Evolutionary conservation across 2,797 vertebrate genomes (phyloP).

Genomic region (Syngnathus acus): DNA sequence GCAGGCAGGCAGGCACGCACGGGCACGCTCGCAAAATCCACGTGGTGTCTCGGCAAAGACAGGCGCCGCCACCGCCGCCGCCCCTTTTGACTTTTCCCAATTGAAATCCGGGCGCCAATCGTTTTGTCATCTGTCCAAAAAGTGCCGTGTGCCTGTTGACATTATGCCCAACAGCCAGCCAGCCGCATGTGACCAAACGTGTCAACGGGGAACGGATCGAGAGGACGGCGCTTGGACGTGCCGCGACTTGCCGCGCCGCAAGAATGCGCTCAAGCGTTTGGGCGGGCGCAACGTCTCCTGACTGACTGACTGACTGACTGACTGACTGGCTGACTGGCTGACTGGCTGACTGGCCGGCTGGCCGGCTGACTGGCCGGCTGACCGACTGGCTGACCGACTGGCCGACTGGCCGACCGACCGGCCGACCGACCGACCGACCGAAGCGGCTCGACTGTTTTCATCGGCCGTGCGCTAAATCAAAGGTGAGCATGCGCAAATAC

Average conservation of each 20-base stretch:
- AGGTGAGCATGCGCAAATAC: too few relatives aligned
- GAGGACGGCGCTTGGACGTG: constrained; percentile 52
- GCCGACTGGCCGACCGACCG: too few relatives aligned
- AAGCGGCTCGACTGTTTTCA: too few relatives aligned
- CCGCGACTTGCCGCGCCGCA: constrained; percentile 51
- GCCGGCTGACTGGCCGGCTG: too few relatives aligned
- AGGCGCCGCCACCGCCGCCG: neutral
- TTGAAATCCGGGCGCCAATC: neutral
- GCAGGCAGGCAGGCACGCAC: too few relatives aligned
- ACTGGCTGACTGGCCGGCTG: too few relatives aligned
- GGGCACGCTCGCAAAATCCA: neutral
- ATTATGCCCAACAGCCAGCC: neutral
- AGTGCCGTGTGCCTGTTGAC: neutral
- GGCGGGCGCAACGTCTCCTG: neutral
- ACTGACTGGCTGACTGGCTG: too few relatives aligned
- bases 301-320: neutral
- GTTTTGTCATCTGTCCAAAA: neutral
- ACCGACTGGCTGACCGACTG: too few relatives aligned
- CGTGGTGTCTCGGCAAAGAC: neutral
- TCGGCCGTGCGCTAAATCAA: too few relatives aligned
- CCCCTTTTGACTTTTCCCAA: neutral
- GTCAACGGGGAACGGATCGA: constrained; percentile 52
- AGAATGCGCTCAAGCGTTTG: constrained; percentile 40
- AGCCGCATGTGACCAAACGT: neutral
- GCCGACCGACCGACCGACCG: too few relatives aligned